Evolutionary conservation across 2,888 invertebrate species (phyloP).

Genomic region (Nomada lathburiana): DNA sequence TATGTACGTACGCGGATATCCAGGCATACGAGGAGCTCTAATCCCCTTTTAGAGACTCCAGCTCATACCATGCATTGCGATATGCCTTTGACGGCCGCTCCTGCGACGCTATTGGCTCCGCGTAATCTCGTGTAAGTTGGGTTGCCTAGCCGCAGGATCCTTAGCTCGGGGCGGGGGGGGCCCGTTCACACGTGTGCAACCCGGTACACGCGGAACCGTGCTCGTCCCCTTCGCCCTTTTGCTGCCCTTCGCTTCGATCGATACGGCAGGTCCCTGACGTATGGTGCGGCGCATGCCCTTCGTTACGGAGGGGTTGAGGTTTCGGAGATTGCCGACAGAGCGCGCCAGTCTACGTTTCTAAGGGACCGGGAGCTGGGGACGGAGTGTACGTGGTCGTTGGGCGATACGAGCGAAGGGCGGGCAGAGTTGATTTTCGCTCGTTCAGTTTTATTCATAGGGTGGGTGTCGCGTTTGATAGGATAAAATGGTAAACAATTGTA

Average conservation of each 20-base stretch:
- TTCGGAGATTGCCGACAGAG: conserved; percentile 71
- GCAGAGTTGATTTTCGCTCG: neutral
- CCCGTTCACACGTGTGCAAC: conserved; percentile 76
- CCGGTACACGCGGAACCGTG: conserved; percentile 41
- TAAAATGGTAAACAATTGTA: no score
- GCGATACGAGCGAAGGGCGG: conserved; percentile 3
- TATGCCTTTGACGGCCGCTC: conserved; percentile 82
- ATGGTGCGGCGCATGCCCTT: conserved; percentile 80
- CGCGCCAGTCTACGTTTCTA: conserved; percentile 64
- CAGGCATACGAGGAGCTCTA: conserved; percentile 80
- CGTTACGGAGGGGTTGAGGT: conserved; percentile 56
- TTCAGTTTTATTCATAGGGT: neutral
- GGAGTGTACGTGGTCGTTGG: neutral
- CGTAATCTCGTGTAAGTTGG: conserved; percentile 83
- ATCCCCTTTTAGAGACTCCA: conserved; percentile 82
- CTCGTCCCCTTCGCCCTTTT: conserved; percentile 31
- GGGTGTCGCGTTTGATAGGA: no score
- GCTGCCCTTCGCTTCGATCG: conserved; percentile 75
- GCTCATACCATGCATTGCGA: conserved; percentile 80
- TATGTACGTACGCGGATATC: conserved; percentile 67
- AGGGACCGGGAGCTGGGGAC: neutral
- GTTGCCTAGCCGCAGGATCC: conserved; percentile 83
- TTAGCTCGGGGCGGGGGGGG: conserved; percentile 49
- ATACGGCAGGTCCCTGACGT: conserved; percentile 83
- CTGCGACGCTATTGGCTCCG: conserved; percentile 81